Evolutionary conservation across 2,797 vertebrate species (phyloP).

Genomic region (Bovichtus diacanthus): DNA sequence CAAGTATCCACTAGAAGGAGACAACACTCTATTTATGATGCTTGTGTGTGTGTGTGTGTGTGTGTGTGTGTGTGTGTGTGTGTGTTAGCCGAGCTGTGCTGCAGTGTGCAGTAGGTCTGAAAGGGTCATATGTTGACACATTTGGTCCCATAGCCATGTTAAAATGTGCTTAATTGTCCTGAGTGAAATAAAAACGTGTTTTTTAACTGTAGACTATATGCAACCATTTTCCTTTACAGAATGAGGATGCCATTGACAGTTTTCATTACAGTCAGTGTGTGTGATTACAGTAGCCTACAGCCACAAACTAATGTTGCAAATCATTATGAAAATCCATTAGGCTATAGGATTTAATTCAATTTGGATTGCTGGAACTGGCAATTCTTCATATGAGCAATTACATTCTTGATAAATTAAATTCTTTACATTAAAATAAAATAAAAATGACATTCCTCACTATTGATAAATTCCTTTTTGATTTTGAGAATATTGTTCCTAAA

Average conservation of each 20-base stretch:
- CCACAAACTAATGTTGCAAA: not conserved
- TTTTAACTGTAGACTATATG: not conserved
- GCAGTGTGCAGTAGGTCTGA: slow-evolving; percentile 1
- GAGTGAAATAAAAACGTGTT: not conserved
- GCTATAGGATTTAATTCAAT: not conserved
- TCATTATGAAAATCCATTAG: not conserved
- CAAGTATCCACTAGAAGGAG: slow-evolving; percentile 62
- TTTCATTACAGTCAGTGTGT: not conserved
- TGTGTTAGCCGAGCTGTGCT: not conserved
- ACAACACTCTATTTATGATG: slow-evolving; percentile 44
- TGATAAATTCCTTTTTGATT: not conserved
- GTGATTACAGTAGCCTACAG: not conserved
- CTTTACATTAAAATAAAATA: not conserved
- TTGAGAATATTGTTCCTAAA: not conserved
- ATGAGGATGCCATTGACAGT: not conserved
- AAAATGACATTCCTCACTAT: not conserved
- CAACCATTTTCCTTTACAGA: not conserved
- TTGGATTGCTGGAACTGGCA: not conserved
- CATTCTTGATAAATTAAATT: not conserved
- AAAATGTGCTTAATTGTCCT: not conserved
- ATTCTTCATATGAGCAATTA: not conserved
- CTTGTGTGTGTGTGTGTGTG: not conserved
- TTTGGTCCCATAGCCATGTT: not conserved
- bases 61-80: not conserved
- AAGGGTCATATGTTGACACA: not conserved